Evolutionary conservation across 2,888 invertebrate species (phyloP), one percentile per base, ranked within the genome.

Genomic region (Prenolepis imparis): DNA sequence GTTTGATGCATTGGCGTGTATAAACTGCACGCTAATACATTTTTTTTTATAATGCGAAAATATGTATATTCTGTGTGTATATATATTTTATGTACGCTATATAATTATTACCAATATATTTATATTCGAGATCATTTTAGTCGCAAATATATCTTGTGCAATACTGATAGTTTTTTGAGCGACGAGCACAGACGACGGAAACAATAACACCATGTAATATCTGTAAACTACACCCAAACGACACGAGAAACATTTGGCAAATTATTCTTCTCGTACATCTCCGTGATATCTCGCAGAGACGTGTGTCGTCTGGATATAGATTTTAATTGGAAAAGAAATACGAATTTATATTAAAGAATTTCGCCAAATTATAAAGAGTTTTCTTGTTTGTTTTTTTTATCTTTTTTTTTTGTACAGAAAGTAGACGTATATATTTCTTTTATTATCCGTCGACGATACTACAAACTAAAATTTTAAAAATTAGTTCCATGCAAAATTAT

Each of bases 391-490:
- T n/a, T n/a, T n/a, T n/a, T n/a, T n/a, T n/a, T n/a, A n/a, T 55
- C 39, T 24, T 8, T 21, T 73, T 72, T 61, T 63, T 84, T 81
- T 88, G 89, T 87, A 92, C 90, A 93, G 90, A 92, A 93, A 91
- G 91, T 52, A 75, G 39, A 66, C 24, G 88, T 89, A 88, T 93
- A 92, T 89, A 92, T 86, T 39, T 70, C 11, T 78, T 93, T 93
- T 92, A 93, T 93, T 92, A 90, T 87, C 78, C 84, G 91, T 92
- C 91, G 90, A 89, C 84, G 78, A 88, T 90, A 89, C 90, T 93
- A 93, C 92, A 93, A 92, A 92, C 92, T 93, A 92, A 92, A 91
- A 91, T 91, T 90, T 90, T 84, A 91, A 91, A 92, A 93, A 92
- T 90, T 90, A 88, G 82, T 90, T 89, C 68, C 93, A 92, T 92